Conservation (phyloP, 2,797 vertebrate species). For the Thaleichthys pacificus region DNA sequence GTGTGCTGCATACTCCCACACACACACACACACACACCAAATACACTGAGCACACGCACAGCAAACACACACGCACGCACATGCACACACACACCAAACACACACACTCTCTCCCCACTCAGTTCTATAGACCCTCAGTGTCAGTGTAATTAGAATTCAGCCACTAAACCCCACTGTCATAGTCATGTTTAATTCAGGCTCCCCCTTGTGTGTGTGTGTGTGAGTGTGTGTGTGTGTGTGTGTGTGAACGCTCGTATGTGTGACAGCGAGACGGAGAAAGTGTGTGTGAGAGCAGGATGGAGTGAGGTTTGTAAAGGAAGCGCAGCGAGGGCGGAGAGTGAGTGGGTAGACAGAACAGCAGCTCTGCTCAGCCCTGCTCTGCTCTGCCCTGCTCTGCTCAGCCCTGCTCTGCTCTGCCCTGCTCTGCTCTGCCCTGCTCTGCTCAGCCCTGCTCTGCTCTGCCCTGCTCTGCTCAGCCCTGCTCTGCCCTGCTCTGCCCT, state of each 20-base stretch:
- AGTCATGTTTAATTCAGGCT: conserved; percentile 78
- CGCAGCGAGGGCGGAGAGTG: not conserved
- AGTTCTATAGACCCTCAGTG: conserved; percentile 53
- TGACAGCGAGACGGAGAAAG: conserved; percentile 24
- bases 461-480: too few relatives aligned
- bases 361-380: too few relatives aligned
- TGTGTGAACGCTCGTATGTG: conserved; percentile 27
- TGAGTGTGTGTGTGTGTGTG: conserved; percentile 33
- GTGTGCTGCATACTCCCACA: not conserved
- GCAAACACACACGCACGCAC: not conserved
- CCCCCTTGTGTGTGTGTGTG: conserved; percentile 26
- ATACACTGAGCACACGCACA: not conserved
- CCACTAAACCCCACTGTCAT: conserved; percentile 66
- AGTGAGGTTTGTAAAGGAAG: conserved; percentile 41
- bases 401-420: too few relatives aligned
- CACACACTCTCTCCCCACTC: conserved; percentile 25
- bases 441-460: too few relatives aligned
- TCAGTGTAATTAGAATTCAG: conserved; percentile 78
- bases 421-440: too few relatives aligned
- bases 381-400: too few relatives aligned
- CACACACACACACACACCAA: not conserved
- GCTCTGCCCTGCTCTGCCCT: too few relatives aligned
- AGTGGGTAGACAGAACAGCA: conserved; percentile 15
- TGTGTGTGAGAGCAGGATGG: conserved; percentile 32
- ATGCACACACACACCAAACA: not conserved